Base-by-base conservation (phyloP, 1,140 invertebrate species). In the Riptortus pedestris region DNA sequence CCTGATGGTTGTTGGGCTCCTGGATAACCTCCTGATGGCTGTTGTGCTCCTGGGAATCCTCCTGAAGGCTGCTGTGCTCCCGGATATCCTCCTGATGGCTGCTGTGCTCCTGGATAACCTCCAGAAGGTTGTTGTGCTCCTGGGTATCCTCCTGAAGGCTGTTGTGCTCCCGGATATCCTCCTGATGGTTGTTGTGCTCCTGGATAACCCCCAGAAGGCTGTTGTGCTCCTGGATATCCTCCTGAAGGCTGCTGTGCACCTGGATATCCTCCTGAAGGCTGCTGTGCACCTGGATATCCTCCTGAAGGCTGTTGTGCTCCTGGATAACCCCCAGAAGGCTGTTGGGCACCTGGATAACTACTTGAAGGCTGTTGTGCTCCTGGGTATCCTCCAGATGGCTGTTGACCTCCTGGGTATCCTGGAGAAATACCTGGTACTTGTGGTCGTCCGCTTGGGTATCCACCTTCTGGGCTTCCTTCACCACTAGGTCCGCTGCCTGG, bases 11-110 rank as follows among this genome's bases (percentile, higher is more conserved):
- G 60, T 66, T 67, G 63, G 11, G 60, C 20, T 24, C 68, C 60
- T 33, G 66, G 64, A 22, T 60, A 67, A 3, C 27, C 62, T 24
- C 65, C 66, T 27, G 72, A 68, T 67, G 67, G 67, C 9, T 70
- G 71, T 47, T 72, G 72, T 26, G 72, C 72, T 18, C 70, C 72
- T 60, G 57, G 60, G 27, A 70, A 64, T 51, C 71, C 66, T 29
- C 60, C 64, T 51, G 62, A 68, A 33, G 70, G 68, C 14, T 72
- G 67, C 57, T 69, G 48, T 43, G 65, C 51, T 2, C 65, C 63
- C n/a, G 60, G 63, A n/a, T 66, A 67, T 38, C 69, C 69, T 59
- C 61, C 65, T 62, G 47, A 59, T 33, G 5, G 5, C 31, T 38
- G 31, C 7, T 31, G 60, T 18, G 59, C 63, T 60, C 65, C 70